Conservation (phyloP, 2,888 invertebrate species). For the Apeira syringaria region DNA sequence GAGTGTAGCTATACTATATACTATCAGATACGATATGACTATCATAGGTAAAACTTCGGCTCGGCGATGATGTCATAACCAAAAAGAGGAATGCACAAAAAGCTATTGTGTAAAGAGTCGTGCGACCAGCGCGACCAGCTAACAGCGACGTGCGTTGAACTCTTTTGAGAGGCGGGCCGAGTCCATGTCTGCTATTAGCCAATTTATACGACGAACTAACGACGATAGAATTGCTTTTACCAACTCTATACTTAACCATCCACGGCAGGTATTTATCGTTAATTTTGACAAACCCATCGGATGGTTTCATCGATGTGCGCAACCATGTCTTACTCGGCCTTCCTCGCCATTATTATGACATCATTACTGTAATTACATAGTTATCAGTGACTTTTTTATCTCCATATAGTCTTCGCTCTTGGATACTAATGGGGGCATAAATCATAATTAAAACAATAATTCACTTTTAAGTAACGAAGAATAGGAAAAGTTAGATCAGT, state of each 20-base stretch:
- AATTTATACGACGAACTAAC: slow-evolving; percentile 60
- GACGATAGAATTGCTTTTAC: slow-evolving; percentile 52
- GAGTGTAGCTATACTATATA: no score
- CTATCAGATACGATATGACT: slow-evolving; percentile 27
- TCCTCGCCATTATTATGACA: slow-evolving; percentile 1
- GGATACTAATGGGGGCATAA: slow-evolving; percentile 7
- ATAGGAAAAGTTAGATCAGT: slow-evolving; percentile 1
- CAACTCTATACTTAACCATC: slow-evolving; percentile 32
- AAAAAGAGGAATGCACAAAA: slow-evolving; percentile 76
- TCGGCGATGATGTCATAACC: slow-evolving; percentile 76
- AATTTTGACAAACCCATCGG: slow-evolving; percentile 22
- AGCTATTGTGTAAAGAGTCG: slow-evolving; percentile 77
- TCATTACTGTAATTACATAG: slow-evolving; percentile 8
- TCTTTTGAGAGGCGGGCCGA: slow-evolving; percentile 67
- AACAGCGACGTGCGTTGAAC: slow-evolving; percentile 76
- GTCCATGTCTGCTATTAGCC: slow-evolving; percentile 73
- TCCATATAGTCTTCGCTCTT: neutral
- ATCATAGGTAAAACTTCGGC: slow-evolving; percentile 36
- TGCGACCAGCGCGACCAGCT: slow-evolving; percentile 72
- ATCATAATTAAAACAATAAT: slow-evolving; percentile 1
- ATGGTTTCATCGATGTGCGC: slow-evolving; percentile 5
- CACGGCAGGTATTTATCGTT: slow-evolving; percentile 22
- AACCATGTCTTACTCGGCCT: neutral
- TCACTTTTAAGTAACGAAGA: neutral
- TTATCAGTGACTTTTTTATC: no score